These are phyloP conservation scores for Protodeltote pygarga DNA, from an alignment of 2,888 invertebrate species.

Conservation along the genomic window DNA sequence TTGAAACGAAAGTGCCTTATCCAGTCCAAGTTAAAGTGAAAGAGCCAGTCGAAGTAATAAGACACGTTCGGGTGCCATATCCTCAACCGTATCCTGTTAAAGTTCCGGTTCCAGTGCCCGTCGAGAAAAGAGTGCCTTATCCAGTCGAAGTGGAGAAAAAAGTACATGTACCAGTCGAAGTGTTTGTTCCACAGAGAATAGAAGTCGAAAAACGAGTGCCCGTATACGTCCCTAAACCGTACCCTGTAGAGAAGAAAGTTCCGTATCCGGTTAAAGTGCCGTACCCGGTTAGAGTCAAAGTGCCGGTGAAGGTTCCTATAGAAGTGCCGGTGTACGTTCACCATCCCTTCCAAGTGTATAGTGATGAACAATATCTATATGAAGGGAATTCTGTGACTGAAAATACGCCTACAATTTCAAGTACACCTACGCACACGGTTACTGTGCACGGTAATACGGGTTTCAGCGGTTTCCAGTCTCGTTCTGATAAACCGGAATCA, in stretches of 20 bases:
- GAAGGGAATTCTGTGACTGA: slow-evolving; percentile 21
- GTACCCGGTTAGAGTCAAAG: slow-evolving; percentile 69
- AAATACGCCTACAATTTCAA: slow-evolving; percentile 27
- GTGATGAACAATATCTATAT: slow-evolving; percentile 42
- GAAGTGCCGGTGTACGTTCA: slow-evolving; percentile 72
- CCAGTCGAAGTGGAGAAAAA: slow-evolving; percentile 82
- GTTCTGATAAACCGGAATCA: slow-evolving; percentile 61
- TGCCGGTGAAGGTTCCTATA: slow-evolving; percentile 68
- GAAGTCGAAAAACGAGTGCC: slow-evolving; percentile 66
- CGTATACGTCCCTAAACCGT: slow-evolving; percentile 67
- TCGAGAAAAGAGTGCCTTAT: slow-evolving; percentile 80
- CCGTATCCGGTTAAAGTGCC: slow-evolving; percentile 77
- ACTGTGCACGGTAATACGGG: slow-evolving; percentile 70
- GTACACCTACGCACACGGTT: slow-evolving; percentile 57
- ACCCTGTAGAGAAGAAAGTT: slow-evolving; percentile 70
- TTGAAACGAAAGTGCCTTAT: slow-evolving; percentile 86
- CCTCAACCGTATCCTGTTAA: slow-evolving; percentile 84
- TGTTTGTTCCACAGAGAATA: slow-evolving; percentile 56
- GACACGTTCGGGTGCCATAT: slow-evolving; percentile 75
- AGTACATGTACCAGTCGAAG: slow-evolving; percentile 75
- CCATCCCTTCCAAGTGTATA: slow-evolving; percentile 61
- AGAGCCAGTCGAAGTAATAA: slow-evolving; percentile 78
- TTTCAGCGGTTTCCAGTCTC: slow-evolving; percentile 69
- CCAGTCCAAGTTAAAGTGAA: slow-evolving; percentile 80
- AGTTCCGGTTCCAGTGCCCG: slow-evolving; percentile 81